Percentiles rank a stretch among this genome's conserved stretches.
Evolutionary conservation across 2,797 vertebrate species (phyloP).

Genomic region (Pteronotus mesoamericanus): DNA sequence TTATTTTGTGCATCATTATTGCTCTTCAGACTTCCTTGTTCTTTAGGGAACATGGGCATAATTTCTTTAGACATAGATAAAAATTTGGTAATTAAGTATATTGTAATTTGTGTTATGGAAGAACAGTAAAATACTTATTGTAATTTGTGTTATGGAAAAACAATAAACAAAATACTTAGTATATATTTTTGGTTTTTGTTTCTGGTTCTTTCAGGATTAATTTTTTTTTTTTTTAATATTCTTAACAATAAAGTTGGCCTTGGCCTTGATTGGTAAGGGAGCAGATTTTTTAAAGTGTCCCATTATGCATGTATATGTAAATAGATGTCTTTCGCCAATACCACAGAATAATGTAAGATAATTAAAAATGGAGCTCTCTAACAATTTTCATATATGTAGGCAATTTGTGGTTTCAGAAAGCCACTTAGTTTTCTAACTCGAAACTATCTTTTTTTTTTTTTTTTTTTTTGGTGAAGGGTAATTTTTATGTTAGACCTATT

Average conservation of each 20-base stretch:
- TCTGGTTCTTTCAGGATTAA: slow-evolving; percentile 11
- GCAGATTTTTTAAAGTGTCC: neutral
- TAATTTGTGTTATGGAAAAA: neutral
- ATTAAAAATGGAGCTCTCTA: neutral
- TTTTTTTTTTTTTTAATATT: neutral
- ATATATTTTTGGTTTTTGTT: neutral
- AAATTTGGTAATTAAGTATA: slow-evolving; percentile 18
- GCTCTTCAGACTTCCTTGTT: neutral
- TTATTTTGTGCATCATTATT: neutral
- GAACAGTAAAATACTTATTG: neutral
- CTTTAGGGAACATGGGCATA: neutral
- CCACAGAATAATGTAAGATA: neutral
- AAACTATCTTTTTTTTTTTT: neutral
- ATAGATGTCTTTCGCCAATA: neutral
- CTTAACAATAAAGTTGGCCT: neutral
- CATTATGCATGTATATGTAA: neutral
- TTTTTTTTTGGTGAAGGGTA: neutral
- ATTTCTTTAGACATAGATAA: neutral
- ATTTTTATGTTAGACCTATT: slow-evolving; percentile 1
- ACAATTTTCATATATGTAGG: neutral
- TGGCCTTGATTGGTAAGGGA: neutral
- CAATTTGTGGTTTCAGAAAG: slow-evolving; percentile 24
- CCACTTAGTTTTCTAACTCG: neutral
- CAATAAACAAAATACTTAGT: neutral
- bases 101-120: neutral